These are phyloP conservation scores for Conus canariensis DNA, from an alignment of 2,888 invertebrate genomes.

Conservation along the genomic window DNA sequence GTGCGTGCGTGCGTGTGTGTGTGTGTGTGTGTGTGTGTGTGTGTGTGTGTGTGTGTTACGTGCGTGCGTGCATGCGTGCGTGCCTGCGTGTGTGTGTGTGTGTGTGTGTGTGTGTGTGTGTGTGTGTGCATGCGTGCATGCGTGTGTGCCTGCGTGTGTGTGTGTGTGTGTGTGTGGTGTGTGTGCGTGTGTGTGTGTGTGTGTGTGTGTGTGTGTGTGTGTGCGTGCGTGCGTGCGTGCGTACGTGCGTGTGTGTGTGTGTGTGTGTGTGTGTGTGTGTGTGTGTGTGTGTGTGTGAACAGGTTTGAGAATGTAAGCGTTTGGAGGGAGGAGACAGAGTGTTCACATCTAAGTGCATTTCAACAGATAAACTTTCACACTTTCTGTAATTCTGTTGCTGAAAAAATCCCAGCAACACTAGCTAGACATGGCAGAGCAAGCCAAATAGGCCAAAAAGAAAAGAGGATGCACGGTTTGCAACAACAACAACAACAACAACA, in stretches of 20 bases:
- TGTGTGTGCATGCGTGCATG: not conserved
- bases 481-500: too few relatives aligned
- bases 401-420: too few relatives aligned
- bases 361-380: too few relatives aligned
- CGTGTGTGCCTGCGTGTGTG: not conserved
- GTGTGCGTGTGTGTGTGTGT: not conserved
- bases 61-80: not conserved
- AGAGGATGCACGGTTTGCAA: too few relatives aligned
- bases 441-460: too few relatives aligned
- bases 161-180: not conserved
- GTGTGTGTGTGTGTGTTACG: not conserved
- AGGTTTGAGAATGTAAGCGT: not conserved
- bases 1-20: not conserved
- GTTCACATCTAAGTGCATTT: not conserved
- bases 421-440: too few relatives aligned
- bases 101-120: constrained; percentile 38
- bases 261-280: constrained; percentile 29
- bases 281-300: constrained; percentile 23
- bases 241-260: not conserved
- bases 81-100: not conserved
- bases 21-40: not conserved
- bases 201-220: constrained; percentile 37
- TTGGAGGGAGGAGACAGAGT: not conserved
- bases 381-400: too few relatives aligned
- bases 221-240: not conserved